Evolutionary conservation across 2,113 vertebrate genomes (phyloP).

Genomic region (Rana temporaria): DNA sequence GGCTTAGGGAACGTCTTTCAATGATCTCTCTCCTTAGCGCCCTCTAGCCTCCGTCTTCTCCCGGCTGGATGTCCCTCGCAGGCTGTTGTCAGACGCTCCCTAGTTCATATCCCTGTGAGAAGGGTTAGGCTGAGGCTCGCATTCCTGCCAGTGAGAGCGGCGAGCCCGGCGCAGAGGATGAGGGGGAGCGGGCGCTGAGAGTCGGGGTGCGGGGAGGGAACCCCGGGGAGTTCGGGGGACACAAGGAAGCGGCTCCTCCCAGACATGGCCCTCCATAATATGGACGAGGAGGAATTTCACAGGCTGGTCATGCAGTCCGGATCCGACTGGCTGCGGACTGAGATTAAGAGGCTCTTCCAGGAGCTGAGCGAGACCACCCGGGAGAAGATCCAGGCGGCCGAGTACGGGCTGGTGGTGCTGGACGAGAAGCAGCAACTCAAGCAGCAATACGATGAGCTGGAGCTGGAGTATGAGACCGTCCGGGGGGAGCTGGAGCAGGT

Average conservation of each 20-base stretch:
- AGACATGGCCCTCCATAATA: conserved; percentile 73
- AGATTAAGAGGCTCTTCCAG: conserved; percentile 86
- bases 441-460: conserved; percentile 90
- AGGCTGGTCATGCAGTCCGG: conserved; percentile 86
- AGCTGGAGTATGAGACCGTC: conserved; percentile 87
- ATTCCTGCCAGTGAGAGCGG: conserved; percentile 31
- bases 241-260: conserved; percentile 16
- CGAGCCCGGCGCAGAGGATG: conserved; percentile 24
- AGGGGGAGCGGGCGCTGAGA: background rate
- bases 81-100: conserved; percentile 36
- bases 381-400: conserved; percentile 97
- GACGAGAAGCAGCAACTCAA: conserved; percentile 97
- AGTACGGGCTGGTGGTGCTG: conserved; percentile 93
- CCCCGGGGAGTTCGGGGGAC: background rate
- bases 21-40: conserved; percentile 5
- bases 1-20: conserved; percentile 27
- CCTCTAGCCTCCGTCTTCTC: background rate
- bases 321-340: conserved; percentile 86
- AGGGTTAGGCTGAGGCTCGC: conserved; percentile 25
- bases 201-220: conserved; percentile 12
- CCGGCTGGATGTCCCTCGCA: background rate
- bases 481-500: conserved; percentile 92
- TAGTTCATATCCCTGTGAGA: conserved; percentile 1
- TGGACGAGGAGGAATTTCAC: conserved; percentile 82
- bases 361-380: conserved; percentile 92